A percentile compares a stretch with the other conserved stretches of the same genome.
These are phyloP conservation scores for Pseudomyrmex gracilis DNA, from an alignment of 1,140 invertebrate species.

Conservation along the genomic window DNA sequence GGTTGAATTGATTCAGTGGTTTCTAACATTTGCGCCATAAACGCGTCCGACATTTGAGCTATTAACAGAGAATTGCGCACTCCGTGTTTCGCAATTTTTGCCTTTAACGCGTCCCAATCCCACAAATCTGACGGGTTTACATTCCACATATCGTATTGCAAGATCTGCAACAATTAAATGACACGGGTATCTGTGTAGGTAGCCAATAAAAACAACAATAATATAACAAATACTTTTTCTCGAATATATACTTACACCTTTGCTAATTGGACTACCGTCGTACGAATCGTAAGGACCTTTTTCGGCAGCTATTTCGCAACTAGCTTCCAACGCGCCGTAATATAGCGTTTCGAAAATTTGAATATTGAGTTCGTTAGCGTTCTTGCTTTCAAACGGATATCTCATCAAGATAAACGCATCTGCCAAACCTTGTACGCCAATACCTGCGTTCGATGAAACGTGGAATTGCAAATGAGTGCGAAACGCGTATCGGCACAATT, in stretches of 20 bases:
- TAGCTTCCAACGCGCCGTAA: constrained; percentile 97
- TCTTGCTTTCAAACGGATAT: constrained; percentile 94
- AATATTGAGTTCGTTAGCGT: constrained; percentile 95
- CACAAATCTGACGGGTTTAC: constrained; percentile 94
- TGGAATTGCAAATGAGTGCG: not conserved
- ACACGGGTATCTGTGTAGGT: too few relatives aligned
- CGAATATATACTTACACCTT: constrained; percentile 88
- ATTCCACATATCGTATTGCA: constrained; percentile 99
- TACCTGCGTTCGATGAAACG: constrained; percentile 81
- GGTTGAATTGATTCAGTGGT: constrained; percentile 99
- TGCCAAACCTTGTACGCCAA: constrained; percentile 98
- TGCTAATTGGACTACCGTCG: constrained; percentile 94
- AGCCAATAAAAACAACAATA: constrained; percentile 5
- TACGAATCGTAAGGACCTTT: constrained; percentile 96
- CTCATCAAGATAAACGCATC: constrained; percentile 98
- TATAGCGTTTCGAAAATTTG: constrained; percentile 99
- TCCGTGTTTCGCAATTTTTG: constrained; percentile 95
- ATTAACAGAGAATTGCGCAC: constrained; percentile 97
- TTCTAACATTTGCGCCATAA: constrained; percentile 99
- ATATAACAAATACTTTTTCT: not conserved
- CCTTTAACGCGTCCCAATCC: constrained; percentile 95
- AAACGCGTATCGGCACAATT: not conserved
- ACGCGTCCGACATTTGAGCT: constrained; percentile 99
- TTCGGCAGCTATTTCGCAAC: constrained; percentile 96
- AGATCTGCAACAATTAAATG: constrained; percentile 86